Percentiles rank a stretch among this genome's conserved stretches.
Evolutionary conservation across 2,888 invertebrate genomes (phyloP).

Genomic region (Tenthredo mesomela): DNA sequence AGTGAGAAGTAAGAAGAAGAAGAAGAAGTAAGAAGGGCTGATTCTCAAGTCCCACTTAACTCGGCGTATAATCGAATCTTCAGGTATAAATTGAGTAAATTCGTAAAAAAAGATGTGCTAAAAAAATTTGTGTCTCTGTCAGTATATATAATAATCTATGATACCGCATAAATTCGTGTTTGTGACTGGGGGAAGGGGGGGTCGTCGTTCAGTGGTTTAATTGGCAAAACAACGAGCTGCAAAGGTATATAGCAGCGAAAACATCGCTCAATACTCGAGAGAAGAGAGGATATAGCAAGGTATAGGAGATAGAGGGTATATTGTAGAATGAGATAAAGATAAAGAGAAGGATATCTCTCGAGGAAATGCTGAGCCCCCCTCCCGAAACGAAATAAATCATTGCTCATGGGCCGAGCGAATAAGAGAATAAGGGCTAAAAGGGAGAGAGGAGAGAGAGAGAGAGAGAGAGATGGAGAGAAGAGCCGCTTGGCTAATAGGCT

Average conservation of each 20-base stretch:
- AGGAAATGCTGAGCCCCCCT: constrained; percentile 12
- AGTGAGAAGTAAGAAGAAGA: not conserved
- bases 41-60: not conserved
- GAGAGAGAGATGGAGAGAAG: no score
- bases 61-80: not conserved
- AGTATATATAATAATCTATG: not conserved
- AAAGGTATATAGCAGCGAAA: not conserved
- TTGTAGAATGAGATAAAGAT: not conserved
- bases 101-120: not conserved
- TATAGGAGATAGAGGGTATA: no score
- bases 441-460: constrained; percentile 55
- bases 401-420: constrained; percentile 28
- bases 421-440: not conserved
- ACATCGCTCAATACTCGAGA: not conserved
- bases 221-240: not conserved
- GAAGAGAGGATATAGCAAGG: not conserved
- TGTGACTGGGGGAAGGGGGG: not conserved
- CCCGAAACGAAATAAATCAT: constrained; percentile 37
- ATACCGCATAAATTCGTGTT: no score
- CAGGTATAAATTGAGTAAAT: not conserved
- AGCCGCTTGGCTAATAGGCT: constrained; percentile 67
- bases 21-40: not conserved
- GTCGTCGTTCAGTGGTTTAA: not conserved
- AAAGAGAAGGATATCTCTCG: not conserved
- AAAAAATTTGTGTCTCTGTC: not conserved